Evolutionary conservation across 2,888 invertebrate genomes (phyloP).

Genomic region (Tenthredo livida): DNA sequence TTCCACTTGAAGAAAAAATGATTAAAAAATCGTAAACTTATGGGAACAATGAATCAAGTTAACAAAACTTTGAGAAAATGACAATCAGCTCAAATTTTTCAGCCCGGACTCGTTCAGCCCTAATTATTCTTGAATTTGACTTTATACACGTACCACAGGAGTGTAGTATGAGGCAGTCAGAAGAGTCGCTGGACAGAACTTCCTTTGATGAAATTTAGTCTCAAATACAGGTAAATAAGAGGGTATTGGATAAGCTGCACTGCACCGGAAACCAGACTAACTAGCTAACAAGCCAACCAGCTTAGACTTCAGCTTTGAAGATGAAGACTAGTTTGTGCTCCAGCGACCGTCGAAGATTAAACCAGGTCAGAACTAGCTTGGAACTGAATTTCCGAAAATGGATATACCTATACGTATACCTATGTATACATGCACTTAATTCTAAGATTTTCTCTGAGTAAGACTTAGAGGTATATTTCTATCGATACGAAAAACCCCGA

Average conservation of each 20-base stretch:
- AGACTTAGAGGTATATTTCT: not conserved
- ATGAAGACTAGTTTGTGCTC: not conserved
- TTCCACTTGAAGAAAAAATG: not conserved
- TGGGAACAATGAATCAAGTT: too few relatives aligned
- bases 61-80: not conserved
- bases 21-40: too few relatives aligned
- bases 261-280: not conserved
- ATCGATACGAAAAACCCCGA: not conserved
- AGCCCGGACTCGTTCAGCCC: not conserved
- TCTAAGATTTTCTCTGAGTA: not conserved
- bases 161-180: not conserved
- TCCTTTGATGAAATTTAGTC: constrained; percentile 34
- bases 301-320: constrained; percentile 21
- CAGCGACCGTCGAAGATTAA: not conserved
- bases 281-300: constrained; percentile 26
- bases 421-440: not conserved
- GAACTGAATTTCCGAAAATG: not conserved
- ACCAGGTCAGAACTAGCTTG: constrained; percentile 2
- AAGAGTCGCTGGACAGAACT: not conserved
- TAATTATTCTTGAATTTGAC: not conserved
- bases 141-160: not conserved
- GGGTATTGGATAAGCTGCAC: not conserved
- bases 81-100: not conserved
- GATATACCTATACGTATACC: not conserved
- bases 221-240: constrained; percentile 18